Evolutionary conservation across 2,113 vertebrate genomes (phyloP).

Genomic region (Lethenteron camtschaticum): DNA sequence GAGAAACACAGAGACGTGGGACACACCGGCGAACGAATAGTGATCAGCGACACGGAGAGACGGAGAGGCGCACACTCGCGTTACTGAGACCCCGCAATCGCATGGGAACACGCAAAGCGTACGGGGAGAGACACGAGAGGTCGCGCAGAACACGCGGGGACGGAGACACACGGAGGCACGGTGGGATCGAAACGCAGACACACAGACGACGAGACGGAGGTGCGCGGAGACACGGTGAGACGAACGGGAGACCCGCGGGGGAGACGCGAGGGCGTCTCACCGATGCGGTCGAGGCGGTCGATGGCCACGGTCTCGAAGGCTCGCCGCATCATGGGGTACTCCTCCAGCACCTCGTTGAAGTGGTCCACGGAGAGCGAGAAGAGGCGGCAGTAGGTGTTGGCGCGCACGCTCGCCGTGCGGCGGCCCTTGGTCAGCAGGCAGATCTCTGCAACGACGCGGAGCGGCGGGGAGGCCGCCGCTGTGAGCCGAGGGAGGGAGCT

Average conservation of each 20-base stretch:
- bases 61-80: neutral
- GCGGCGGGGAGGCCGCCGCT: too few relatives aligned
- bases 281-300: slow-evolving; percentile 78
- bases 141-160: neutral
- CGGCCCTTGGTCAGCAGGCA: slow-evolving; percentile 77
- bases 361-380: slow-evolving; percentile 87
- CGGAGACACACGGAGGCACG: neutral
- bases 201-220: neutral
- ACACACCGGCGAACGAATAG: neutral
- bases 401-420: slow-evolving; percentile 65
- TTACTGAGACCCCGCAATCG: neutral
- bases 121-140: neutral
- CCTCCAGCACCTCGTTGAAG: slow-evolving; percentile 92
- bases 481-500: too few relatives aligned
- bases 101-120: neutral
- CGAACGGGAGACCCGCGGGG: neutral
- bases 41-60: neutral
- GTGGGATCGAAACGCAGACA: neutral
- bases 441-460: slow-evolving; percentile 35
- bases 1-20: neutral
- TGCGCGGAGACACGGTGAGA: neutral
- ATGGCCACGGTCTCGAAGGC: slow-evolving; percentile 94
- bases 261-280: slow-evolving; percentile 20
- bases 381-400: slow-evolving; percentile 84
- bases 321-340: slow-evolving; percentile 93